Conservation (phyloP, 2,888 invertebrate species). For the Diaprepes abbreviatus region DNA sequence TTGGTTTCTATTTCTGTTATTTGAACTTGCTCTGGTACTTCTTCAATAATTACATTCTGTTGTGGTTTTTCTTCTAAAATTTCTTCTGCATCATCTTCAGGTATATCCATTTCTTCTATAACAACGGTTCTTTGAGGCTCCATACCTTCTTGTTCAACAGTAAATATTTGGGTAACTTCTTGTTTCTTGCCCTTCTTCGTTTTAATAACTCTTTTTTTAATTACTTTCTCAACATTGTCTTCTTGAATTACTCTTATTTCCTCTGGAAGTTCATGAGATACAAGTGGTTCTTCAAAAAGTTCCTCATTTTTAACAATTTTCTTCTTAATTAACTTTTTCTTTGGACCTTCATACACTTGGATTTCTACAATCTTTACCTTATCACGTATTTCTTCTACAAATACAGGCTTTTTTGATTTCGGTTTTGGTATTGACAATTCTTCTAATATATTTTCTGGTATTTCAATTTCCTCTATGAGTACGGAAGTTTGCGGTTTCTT, state of each 20-base stretch:
- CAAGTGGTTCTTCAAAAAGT: constrained; percentile 41
- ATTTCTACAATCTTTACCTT: constrained; percentile 47
- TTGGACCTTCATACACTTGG: constrained; percentile 47
- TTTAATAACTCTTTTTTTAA: constrained; percentile 65
- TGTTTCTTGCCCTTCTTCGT: constrained; percentile 65
- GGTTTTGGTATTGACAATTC: constrained; percentile 22
- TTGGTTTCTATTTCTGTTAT: constrained; percentile 60
- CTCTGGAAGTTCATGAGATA: constrained; percentile 44
- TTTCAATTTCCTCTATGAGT: constrained; percentile 51
- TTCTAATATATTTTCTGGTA: constrained; percentile 44
- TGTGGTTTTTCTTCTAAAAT: constrained; percentile 60
- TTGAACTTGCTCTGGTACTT: constrained; percentile 62
- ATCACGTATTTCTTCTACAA: constrained; percentile 61
- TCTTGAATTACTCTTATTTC: constrained; percentile 47
- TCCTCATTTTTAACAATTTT: constrained; percentile 61
- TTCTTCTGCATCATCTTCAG: constrained; percentile 52
- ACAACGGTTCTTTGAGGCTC: constrained; percentile 59
- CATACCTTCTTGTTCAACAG: constrained; percentile 59
- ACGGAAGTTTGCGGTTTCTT: constrained; percentile 57
- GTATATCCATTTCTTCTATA: constrained; percentile 63
- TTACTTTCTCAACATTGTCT: constrained; percentile 57
- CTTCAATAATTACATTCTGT: constrained; percentile 53
- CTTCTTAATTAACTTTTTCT: constrained; percentile 55
- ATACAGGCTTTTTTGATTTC: constrained; percentile 29
- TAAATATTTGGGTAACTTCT: constrained; percentile 59